These are phyloP conservation scores for Adelognathus sp. DNA, from an alignment of 2,888 invertebrate genomes.

Conservation along the genomic window DNA sequence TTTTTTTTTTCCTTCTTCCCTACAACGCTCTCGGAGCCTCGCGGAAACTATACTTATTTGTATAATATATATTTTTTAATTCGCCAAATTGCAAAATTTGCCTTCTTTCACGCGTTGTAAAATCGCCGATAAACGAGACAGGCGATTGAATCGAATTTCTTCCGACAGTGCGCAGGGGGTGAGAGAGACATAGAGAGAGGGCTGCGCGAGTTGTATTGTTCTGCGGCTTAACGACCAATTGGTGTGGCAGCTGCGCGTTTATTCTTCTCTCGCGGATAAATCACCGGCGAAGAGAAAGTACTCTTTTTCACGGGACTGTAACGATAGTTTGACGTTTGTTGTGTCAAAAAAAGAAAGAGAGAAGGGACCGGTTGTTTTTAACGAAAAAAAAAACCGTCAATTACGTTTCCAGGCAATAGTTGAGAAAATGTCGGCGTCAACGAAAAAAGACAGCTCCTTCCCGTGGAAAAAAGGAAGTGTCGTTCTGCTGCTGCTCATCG, in stretches of 20 bases:
- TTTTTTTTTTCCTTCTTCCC: conserved; percentile 28
- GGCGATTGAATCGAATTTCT: not conserved
- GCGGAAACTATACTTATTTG: not conserved
- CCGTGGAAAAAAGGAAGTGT: conserved; percentile 87
- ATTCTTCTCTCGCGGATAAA: not conserved
- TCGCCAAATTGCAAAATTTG: not conserved
- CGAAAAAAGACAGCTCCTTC: conserved; percentile 79
- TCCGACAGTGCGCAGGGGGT: not conserved
- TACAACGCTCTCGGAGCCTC: not conserved
- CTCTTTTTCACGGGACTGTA: not conserved
- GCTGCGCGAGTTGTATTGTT: conserved; percentile 6
- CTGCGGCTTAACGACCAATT: conserved; percentile 4
- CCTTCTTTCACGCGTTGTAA: not conserved
- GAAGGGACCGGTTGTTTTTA: not conserved
- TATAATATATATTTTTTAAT: not conserved
- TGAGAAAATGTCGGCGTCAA: conserved; percentile 81
- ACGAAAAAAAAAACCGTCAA: not conserved
- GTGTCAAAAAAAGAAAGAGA: not conserved
- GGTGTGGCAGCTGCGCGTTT: not conserved
- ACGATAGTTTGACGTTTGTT: not conserved
- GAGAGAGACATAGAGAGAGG: not conserved
- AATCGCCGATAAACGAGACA: not conserved
- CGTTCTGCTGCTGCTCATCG: conserved; percentile 84
- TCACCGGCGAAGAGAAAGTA: not conserved
- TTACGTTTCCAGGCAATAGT: conserved; percentile 78